Percentiles rank a stretch among this genome's conserved stretches.
Conservation (phyloP, 1,140 invertebrate genomes). For the Diorhabda sublineata region DNA sequence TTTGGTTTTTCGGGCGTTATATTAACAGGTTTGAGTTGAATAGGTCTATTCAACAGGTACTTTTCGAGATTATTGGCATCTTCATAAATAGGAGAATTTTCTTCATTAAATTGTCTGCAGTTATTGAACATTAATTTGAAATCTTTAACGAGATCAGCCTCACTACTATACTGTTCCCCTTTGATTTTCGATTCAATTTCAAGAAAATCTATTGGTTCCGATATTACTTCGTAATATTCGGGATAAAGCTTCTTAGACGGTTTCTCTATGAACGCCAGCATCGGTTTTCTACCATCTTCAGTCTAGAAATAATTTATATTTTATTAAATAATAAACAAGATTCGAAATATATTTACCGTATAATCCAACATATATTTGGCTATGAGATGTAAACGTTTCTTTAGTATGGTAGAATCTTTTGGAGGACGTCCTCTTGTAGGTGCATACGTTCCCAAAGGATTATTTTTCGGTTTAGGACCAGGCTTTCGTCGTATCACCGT, state of each 20-base stretch:
- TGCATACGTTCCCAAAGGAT: slow-evolving; percentile 43
- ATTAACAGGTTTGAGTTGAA: slow-evolving; percentile 51
- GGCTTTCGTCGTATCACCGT: slow-evolving; percentile 43
- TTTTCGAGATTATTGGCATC: slow-evolving; percentile 87
- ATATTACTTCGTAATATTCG: slow-evolving; percentile 93
- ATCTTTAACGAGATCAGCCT: slow-evolving; percentile 59
- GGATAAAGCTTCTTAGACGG: slow-evolving; percentile 94
- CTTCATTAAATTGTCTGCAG: slow-evolving; percentile 95
- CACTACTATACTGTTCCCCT: slow-evolving; percentile 57
- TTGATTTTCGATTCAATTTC: slow-evolving; percentile 91
- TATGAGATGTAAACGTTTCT: slow-evolving; percentile 68
- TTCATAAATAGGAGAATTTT: slow-evolving; percentile 90
- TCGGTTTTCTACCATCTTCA: slow-evolving; percentile 77
- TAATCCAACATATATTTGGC: slow-evolving; percentile 75
- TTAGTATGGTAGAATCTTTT: slow-evolving; percentile 62
- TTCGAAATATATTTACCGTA: slow-evolving; percentile 54
- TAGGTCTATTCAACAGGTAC: slow-evolving; percentile 78
- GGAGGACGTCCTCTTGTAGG: slow-evolving; percentile 47
- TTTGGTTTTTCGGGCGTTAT: slow-evolving; percentile 39
- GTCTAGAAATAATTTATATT: slow-evolving; percentile 50
- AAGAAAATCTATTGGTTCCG: slow-evolving; percentile 91
- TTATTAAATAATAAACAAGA: neutral
- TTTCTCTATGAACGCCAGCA: slow-evolving; percentile 93
- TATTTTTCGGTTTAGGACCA: slow-evolving; percentile 52
- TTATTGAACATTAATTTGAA: slow-evolving; percentile 90